Percentiles rank a stretch among this genome's conserved stretches.
Conservation (phyloP, 2,797 vertebrate species). For the Gymnoscopelus microlampas region DNA sequence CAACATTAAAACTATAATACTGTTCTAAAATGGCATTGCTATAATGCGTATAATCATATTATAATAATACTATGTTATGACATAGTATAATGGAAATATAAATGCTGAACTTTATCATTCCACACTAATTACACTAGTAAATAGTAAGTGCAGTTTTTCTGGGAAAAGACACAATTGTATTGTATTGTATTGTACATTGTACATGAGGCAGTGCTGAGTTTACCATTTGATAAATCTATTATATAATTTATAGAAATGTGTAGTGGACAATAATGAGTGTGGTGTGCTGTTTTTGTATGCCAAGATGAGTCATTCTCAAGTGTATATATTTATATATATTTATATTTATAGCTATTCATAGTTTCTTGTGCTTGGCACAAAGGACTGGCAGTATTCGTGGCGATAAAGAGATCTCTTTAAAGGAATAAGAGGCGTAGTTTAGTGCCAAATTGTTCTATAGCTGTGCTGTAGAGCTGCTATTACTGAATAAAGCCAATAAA, state of each 20-base stretch:
- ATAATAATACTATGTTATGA: slow-evolving; percentile 16
- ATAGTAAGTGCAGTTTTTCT: background rate
- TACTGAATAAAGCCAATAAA: slow-evolving; percentile 31
- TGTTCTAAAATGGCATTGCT: background rate
- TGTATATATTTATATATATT: slow-evolving; percentile 1
- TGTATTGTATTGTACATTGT: background rate
- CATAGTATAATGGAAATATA: background rate
- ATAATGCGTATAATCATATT: background rate
- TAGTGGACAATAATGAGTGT: slow-evolving; percentile 6
- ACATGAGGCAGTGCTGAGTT: slow-evolving; percentile 31
- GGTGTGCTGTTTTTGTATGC: background rate
- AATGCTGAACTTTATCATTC: background rate
- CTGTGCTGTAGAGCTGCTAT: slow-evolving; percentile 25
- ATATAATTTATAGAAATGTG: slow-evolving; percentile 28
- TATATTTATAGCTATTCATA: background rate
- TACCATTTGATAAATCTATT: slow-evolving; percentile 46
- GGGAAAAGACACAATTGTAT: background rate
- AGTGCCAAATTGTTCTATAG: slow-evolving; percentile 29
- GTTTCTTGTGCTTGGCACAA: background rate
- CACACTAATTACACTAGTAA: background rate
- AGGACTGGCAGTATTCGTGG: background rate
- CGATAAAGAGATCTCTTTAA: background rate
- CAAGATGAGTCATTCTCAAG: background rate
- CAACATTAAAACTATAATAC: slow-evolving; percentile 1
- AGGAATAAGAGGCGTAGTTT: slow-evolving; percentile 4